Percentiles rank a stretch among this genome's conserved stretches.
Evolutionary conservation across 2,888 invertebrate species (phyloP).

Genomic region (Chloroclysta siterata): DNA sequence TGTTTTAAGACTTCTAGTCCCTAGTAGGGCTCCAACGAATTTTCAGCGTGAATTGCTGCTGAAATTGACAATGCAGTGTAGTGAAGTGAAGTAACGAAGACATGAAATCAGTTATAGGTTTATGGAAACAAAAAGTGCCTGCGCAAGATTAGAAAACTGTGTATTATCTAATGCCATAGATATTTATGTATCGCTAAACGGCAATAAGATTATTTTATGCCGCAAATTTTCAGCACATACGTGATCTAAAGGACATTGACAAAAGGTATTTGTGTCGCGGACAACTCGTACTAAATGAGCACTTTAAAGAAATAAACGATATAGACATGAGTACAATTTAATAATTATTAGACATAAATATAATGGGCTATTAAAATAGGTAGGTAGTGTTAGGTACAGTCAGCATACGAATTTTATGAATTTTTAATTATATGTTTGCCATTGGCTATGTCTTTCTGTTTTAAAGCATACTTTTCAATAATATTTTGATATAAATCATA

Average conservation of each 20-base stretch:
- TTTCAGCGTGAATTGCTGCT: neutral
- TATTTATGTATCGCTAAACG: no score
- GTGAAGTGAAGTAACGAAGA: slow-evolving; percentile 19
- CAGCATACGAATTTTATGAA: no score
- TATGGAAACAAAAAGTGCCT: neutral
- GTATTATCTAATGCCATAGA: no score
- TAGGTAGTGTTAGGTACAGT: no score
- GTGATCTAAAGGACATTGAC: neutral
- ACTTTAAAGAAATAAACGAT: neutral
- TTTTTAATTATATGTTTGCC: no score
- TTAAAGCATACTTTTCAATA: no score
- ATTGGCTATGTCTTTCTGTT: no score
- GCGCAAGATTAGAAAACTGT: neutral
- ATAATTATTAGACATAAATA: no score
- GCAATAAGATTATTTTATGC: no score
- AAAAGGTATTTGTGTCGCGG: neutral
- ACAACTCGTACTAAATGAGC: neutral
- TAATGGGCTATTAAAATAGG: no score
- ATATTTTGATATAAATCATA: no score
- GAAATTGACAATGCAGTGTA: neutral
- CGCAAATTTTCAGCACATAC: neutral
- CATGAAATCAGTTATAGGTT: neutral
- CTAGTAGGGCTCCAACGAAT: neutral
- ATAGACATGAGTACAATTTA: neutral
- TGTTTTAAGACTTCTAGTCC: slow-evolving; percentile 54